Conservation (phyloP, 2,888 invertebrate genomes). For the Eristalis pertinax region DNA sequence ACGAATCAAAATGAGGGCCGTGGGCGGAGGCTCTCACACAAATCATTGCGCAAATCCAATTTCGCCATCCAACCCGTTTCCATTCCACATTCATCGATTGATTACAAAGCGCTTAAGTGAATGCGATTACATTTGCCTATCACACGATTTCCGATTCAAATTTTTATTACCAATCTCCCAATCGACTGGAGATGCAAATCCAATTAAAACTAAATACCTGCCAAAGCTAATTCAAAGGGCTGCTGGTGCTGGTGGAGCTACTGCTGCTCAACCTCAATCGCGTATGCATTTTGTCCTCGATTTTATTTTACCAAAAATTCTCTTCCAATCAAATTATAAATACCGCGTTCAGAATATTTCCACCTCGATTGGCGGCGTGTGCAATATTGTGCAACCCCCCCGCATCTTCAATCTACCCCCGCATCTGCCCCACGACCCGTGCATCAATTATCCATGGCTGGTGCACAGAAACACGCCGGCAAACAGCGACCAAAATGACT, state of each 20-base stretch:
- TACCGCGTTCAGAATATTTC: slow-evolving; percentile 28
- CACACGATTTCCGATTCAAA: background rate
- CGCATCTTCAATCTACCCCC: background rate
- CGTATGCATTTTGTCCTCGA: background rate
- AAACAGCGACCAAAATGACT: slow-evolving; percentile 42
- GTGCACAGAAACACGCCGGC: slow-evolving; percentile 37
- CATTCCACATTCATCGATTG: background rate
- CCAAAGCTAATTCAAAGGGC: background rate
- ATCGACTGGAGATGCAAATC: slow-evolving; percentile 1
- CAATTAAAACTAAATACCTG: slow-evolving; percentile 13
- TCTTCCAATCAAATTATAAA: slow-evolving; percentile 46
- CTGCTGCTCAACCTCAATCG: background rate
- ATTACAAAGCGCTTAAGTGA: background rate
- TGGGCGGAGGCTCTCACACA: background rate
- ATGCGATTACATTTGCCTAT: background rate
- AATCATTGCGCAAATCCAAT: background rate
- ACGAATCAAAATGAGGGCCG: no score
- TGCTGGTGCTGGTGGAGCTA: background rate
- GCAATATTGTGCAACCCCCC: background rate
- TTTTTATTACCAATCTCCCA: background rate
- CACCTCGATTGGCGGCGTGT: background rate
- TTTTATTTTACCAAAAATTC: slow-evolving; percentile 4
- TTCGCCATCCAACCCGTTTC: background rate
- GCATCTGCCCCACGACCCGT: no score
- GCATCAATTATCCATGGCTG: slow-evolving; percentile 54